These are phyloP conservation scores for Caenorhabditis zanzibari DNA, from an alignment of 2,888 invertebrate species.

Conservation along the genomic window DNA sequence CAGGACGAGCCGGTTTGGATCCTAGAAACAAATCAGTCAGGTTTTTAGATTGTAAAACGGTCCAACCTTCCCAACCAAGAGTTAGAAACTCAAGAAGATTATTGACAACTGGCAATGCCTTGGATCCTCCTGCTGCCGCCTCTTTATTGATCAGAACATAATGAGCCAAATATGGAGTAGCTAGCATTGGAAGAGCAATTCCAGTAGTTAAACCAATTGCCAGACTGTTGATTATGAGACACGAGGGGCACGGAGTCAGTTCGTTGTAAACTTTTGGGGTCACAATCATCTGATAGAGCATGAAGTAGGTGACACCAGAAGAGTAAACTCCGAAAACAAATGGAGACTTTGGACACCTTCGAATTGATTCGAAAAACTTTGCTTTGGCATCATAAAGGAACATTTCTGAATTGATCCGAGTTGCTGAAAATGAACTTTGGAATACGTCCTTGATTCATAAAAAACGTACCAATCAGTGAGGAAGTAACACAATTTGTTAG, in stretches of 20 bases:
- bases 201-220: slow-evolving; percentile 74
- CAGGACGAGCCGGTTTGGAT: slow-evolving; percentile 66
- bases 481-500: slow-evolving; percentile 73
- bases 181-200: slow-evolving; percentile 74
- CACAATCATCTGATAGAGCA: slow-evolving; percentile 71
- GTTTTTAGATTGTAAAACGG: neutral
- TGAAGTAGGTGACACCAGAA: slow-evolving; percentile 75
- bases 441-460: neutral
- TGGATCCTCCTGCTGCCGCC: neutral
- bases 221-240: slow-evolving; percentile 64
- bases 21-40: slow-evolving; percentile 41
- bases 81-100: slow-evolving; percentile 72
- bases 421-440: slow-evolving; percentile 71
- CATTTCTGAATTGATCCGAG: slow-evolving; percentile 79
- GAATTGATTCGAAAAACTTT: slow-evolving; percentile 72
- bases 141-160: slow-evolving; percentile 70
- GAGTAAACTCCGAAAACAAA: slow-evolving; percentile 77
- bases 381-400: slow-evolving; percentile 71
- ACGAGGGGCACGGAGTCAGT: slow-evolving; percentile 68
- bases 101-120: slow-evolving; percentile 43
- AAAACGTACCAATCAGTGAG: slow-evolving; percentile 67
- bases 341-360: slow-evolving; percentile 75
- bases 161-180: slow-evolving; percentile 78
- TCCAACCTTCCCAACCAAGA: slow-evolving; percentile 65
- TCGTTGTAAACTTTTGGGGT: slow-evolving; percentile 68